These are phyloP conservation scores for Oscheius sp. DNA, from an alignment of 2,888 invertebrate genomes.

Conservation along the genomic window DNA sequence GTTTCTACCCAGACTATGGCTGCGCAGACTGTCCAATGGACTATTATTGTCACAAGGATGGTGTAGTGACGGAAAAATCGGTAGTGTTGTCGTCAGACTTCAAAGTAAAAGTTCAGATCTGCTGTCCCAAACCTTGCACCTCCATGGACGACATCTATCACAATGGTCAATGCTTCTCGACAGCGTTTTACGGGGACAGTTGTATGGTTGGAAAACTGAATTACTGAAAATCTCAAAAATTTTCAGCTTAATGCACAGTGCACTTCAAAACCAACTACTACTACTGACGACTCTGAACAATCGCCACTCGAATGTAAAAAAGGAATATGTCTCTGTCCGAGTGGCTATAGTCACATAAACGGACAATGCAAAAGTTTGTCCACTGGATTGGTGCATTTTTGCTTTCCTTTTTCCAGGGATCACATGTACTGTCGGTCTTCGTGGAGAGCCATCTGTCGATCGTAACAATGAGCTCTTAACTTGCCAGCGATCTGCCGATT, in stretches of 20 bases:
- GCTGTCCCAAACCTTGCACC: conserved; percentile 71
- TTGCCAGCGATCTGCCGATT: conserved; percentile 57
- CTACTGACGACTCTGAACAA: conserved; percentile 50
- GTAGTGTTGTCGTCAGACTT: conserved; percentile 38
- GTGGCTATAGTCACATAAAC: conserved; percentile 61
- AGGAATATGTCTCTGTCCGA: conserved; percentile 65
- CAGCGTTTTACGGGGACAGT: conserved; percentile 67
- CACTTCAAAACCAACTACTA: conserved; percentile 47
- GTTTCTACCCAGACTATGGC: conserved; percentile 62
- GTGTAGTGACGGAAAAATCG: conserved; percentile 63
- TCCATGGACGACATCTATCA: conserved; percentile 70
- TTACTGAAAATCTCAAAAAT: not conserved
- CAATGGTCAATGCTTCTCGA: conserved; percentile 68
- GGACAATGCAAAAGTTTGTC: conserved; percentile 61
- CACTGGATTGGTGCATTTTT: not conserved
- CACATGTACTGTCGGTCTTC: conserved; percentile 66
- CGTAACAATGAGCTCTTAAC: conserved; percentile 55
- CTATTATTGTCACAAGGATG: conserved; percentile 68
- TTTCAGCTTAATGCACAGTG: conserved; percentile 55
- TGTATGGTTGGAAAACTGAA: conserved; percentile 51
- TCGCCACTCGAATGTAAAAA: conserved; percentile 59
- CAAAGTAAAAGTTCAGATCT: conserved; percentile 53
- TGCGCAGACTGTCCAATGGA: conserved; percentile 64
- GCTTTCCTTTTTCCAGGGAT: conserved; percentile 49
- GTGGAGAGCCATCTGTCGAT: conserved; percentile 68